A percentile compares a stretch with the other conserved stretches of the same genome.
phyloP scores from a whole-genome alignment of 2,888 invertebrate genomes.

The Agrochola lota region DNA sequence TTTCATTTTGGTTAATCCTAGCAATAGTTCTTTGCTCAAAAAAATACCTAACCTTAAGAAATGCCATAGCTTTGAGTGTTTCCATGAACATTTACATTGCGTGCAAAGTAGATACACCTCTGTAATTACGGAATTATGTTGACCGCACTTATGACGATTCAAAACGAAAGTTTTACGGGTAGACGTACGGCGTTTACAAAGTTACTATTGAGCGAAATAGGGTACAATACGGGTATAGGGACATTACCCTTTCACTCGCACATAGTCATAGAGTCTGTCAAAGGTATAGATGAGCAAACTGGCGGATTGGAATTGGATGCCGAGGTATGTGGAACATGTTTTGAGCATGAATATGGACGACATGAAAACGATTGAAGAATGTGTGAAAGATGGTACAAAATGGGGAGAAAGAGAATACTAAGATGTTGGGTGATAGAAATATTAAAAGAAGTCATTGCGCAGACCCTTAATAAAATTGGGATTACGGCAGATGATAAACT shows the following conservation, averaged over 20 bases:
- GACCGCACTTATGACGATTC: conserved; percentile 24
- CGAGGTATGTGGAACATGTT: background rate
- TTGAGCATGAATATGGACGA: background rate
- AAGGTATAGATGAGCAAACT: background rate
- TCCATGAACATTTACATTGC: conserved; percentile 13
- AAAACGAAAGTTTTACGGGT: conserved; percentile 34
- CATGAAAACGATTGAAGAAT: background rate
- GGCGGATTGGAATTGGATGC: too few species aligned
- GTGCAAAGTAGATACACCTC: conserved; percentile 31
- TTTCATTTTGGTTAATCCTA: background rate
- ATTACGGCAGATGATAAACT: background rate
- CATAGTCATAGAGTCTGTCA: background rate
- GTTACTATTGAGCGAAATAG: background rate
- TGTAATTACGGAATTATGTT: conserved; percentile 36
- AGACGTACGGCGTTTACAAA: background rate
- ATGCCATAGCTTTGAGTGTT: background rate
- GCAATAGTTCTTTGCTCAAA: background rate
- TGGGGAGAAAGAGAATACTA: too few species aligned
- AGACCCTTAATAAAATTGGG: background rate
- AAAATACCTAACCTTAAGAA: background rate
- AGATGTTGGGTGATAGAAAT: background rate
- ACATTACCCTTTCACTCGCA: background rate
- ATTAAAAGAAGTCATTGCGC: background rate
- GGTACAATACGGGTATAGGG: background rate
- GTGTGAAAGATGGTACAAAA: background rate